phyloP scores from a whole-genome alignment of 30 jellyfish, hydroid and myxozoan species.

The Euphysa ruthae region DNA sequence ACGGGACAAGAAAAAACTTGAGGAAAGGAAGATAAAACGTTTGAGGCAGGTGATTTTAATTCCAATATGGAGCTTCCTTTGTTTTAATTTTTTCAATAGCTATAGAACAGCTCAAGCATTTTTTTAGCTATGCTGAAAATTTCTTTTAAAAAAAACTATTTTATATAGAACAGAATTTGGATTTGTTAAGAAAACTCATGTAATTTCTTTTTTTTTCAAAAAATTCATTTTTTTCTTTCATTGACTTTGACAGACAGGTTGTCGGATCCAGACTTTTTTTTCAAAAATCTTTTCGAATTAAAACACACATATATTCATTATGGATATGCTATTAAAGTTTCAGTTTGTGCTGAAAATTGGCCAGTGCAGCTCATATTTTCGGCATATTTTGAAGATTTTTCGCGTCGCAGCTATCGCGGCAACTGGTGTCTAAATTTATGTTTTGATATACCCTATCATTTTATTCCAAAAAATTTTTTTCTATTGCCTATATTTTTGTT shows the following conservation, averaged over 20 bases:
- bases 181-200: background rate
- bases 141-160: slow-evolving; percentile 9
- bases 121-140: slow-evolving; percentile 3
- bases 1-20: background rate
- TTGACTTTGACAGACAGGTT: background rate
- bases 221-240: background rate
- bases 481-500: too few relatives aligned
- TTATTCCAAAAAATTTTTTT: too few relatives aligned
- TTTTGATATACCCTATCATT: too few relatives aligned
- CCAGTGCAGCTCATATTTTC: background rate
- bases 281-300: background rate
- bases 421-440: too few relatives aligned
- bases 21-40: background rate
- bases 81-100: background rate
- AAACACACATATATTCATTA: background rate
- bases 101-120: background rate
- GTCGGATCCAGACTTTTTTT: background rate
- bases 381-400: too few relatives aligned
- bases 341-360: slow-evolving; percentile 1
- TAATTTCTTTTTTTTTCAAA: background rate
- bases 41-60: background rate
- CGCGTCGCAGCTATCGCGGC: too few relatives aligned
- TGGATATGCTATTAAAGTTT: background rate
- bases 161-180: slow-evolving; percentile 12
- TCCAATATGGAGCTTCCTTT: background rate